phyloP scores from a whole-genome alignment of 1,140 invertebrate genomes.

The Drosophila leontia region DNA sequence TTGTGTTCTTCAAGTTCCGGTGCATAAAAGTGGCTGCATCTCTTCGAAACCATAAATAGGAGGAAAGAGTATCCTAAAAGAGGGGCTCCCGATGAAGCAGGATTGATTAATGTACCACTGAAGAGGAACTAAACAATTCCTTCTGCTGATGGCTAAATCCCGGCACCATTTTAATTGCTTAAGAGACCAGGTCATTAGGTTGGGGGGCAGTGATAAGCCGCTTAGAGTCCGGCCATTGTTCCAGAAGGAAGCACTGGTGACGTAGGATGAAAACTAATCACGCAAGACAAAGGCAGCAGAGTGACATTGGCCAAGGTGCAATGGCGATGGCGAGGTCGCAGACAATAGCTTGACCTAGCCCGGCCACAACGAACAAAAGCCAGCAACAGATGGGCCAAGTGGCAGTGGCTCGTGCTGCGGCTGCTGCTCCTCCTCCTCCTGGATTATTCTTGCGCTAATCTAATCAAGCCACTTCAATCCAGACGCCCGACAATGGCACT shows the following conservation, averaged over 20 bases:
- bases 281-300: conserved; percentile 42
- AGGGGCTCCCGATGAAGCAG: no score
- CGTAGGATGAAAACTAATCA: conserved; percentile 43
- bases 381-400: conserved; percentile 17
- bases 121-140: background rate
- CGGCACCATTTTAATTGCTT: conserved; percentile 2
- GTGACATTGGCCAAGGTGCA: conserved; percentile 27
- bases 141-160: conserved; percentile 1
- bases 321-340: background rate
- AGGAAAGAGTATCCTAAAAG: background rate
- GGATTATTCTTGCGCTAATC: conserved; percentile 51
- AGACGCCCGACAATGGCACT: conserved; percentile 35
- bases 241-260: background rate
- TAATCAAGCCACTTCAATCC: conserved; percentile 62
- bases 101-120: background rate
- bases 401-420: conserved; percentile 39
- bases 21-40: background rate
- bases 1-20: background rate
- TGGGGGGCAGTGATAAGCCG: background rate
- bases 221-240: conserved; percentile 10
- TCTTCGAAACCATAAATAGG: background rate
- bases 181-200: background rate
- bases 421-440: conserved; percentile 11
- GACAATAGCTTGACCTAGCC: conserved; percentile 15
- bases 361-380: conserved; percentile 3